A percentile compares a stretch with the other conserved stretches of the same genome.
Conservation (phyloP, 1,140 invertebrate genomes). For the Notospermus geniculatus region DNA sequence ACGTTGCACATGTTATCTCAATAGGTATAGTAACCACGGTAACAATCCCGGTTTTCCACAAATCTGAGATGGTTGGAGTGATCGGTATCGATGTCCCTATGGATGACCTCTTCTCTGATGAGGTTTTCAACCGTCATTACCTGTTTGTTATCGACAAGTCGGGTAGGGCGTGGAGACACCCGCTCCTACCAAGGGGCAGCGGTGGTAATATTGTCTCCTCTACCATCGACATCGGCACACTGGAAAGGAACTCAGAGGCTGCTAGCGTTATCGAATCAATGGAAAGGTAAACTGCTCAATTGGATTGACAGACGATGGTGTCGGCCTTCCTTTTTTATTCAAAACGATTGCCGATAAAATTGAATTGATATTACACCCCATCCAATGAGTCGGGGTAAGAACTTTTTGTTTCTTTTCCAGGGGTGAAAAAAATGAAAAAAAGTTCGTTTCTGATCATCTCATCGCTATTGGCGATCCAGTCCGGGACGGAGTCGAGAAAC, state of each 20-base stretch:
- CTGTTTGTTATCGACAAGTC: background rate
- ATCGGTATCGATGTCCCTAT: background rate
- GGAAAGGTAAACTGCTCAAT: background rate
- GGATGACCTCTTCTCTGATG: background rate
- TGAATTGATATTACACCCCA: too few species aligned
- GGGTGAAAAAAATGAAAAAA: background rate
- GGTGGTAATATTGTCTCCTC: background rate
- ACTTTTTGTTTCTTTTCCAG: slow-evolving; percentile 3
- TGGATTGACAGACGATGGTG: background rate
- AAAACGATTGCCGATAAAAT: too few species aligned
- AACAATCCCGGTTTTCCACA: background rate
- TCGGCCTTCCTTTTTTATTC: too few species aligned
- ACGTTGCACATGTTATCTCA: too few species aligned
- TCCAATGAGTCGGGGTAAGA: too few species aligned
- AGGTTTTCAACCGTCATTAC: background rate
- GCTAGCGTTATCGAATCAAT: background rate
- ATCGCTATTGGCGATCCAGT: background rate
- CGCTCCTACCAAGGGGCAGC: background rate
- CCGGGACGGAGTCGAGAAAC: background rate
- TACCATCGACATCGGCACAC: background rate
- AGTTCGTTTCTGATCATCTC: background rate
- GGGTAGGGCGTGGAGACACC: background rate
- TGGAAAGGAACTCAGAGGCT: background rate
- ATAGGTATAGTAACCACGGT: slow-evolving; percentile 7
- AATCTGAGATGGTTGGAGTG: background rate